These are phyloP conservation scores for Heliconius nattereri DNA, from an alignment of 1,140 invertebrate species.

Conservation along the genomic window DNA sequence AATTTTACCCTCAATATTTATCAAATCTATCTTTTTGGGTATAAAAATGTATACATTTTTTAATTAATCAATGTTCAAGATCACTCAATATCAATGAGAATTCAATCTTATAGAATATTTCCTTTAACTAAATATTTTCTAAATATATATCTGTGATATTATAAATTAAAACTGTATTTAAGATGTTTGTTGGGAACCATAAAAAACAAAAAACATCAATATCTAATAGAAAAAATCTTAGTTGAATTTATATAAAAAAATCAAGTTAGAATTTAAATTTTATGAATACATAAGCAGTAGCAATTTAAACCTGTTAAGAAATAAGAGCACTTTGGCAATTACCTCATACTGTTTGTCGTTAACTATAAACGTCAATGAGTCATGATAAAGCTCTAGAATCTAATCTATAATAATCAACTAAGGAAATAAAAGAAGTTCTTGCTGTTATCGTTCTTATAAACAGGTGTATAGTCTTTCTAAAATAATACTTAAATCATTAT, in stretches of 20 bases:
- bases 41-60: no score
- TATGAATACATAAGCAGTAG: background rate
- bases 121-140: no score
- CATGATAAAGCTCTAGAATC: background rate
- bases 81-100: no score
- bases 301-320: background rate
- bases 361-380: conserved; percentile 11
- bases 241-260: background rate
- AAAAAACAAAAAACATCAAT: background rate
- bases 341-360: background rate
- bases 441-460: background rate
- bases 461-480: background rate
- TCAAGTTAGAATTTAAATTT: background rate
- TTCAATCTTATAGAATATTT: no score
- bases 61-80: no score
- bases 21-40: no score
- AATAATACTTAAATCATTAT: background rate
- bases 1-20: no score
- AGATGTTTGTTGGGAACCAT: background rate
- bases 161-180: no score
- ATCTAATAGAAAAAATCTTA: background rate
- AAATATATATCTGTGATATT: no score
- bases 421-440: background rate
- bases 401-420: background rate
- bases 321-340: conserved; percentile 11